Base-by-base conservation (phyloP, 2,113 vertebrate species). In the Terrapene triunguis region DNA sequence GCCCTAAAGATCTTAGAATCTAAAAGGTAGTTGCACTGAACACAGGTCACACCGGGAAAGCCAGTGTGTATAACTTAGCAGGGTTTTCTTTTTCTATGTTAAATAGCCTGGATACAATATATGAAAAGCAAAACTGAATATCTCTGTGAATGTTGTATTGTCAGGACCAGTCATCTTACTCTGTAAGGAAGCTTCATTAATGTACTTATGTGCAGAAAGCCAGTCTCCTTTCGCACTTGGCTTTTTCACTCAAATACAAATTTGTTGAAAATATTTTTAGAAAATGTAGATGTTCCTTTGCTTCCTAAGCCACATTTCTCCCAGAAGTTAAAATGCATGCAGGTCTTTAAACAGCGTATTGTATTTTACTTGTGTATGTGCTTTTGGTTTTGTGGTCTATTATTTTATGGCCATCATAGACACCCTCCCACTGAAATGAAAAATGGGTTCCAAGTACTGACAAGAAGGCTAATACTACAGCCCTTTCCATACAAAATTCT, bases 281-380 rank as follows among this genome's bases (percentile, higher is more conserved):
- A 54, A 91, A 88, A 72, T 1, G 25, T 1, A 50, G 53, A 6
- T 0, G 8, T 80, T 90, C 35, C n/a, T 91, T 89, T 32, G 27
- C 24, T 84, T 89, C 38, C 21, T 27, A 81, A 85, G 84, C 84
- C 24, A 69, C 3, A 55, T 80, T 94, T 94, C 21, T 11, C 55
- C 51, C 16, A 11, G 10, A 51, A 92, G 16, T 80, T 92, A 86
- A 84, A 92, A 72, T 44, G 80, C 25, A 89, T 89, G 72, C 5
- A 35, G 51, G 54, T 35, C 7, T 54, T 92, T 69, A 42, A 50
- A 74, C 19, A 47, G 6, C 10, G 7, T 4, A 80, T 94, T 91
- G 6, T 38, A 69, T n/a, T 91, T 89, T 80, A 88, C 5, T 89
- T 88, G 78, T 82, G 54, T 91, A 62, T 59, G 10, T 22, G n/a